phyloP scores from a whole-genome alignment of 2,113 vertebrate genomes.

The Agapornis roseicollis region DNA sequence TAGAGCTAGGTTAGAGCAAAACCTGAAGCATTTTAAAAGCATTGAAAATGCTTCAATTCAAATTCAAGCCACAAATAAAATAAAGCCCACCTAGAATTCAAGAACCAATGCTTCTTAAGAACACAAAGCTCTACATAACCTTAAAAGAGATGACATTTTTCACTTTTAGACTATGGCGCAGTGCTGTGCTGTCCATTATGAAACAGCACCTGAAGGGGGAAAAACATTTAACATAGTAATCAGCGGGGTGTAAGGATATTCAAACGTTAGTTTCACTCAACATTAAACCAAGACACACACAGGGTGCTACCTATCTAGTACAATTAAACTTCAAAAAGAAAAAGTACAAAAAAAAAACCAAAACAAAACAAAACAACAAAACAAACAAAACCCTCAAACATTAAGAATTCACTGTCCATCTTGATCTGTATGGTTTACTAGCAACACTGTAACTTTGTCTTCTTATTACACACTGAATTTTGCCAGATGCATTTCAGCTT shows the following conservation, averaged over 20 bases:
- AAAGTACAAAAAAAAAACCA: background rate
- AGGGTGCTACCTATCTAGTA: background rate
- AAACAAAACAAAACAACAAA: background rate
- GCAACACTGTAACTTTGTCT: background rate
- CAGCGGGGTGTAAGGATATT: background rate
- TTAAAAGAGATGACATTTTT: background rate
- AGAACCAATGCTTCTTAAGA: background rate
- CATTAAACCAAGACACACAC: background rate
- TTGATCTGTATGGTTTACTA: background rate
- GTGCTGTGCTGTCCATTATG: background rate
- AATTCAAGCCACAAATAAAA: background rate
- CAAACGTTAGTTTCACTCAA: background rate
- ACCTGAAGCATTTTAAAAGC: background rate
- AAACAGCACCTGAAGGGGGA: background rate
- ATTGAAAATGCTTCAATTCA: background rate
- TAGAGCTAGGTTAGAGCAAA: background rate
- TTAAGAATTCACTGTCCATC: background rate
- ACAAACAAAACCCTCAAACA: background rate
- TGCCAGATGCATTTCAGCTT: background rate
- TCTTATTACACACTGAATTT: background rate
- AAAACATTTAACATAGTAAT: background rate
- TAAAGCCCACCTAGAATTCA: background rate
- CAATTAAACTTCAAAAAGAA: background rate
- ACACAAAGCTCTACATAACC: background rate
- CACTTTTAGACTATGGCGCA: background rate